Evolutionary conservation across 2,797 vertebrate genomes (phyloP).

Genomic region (Orestias chungarensis): DNA sequence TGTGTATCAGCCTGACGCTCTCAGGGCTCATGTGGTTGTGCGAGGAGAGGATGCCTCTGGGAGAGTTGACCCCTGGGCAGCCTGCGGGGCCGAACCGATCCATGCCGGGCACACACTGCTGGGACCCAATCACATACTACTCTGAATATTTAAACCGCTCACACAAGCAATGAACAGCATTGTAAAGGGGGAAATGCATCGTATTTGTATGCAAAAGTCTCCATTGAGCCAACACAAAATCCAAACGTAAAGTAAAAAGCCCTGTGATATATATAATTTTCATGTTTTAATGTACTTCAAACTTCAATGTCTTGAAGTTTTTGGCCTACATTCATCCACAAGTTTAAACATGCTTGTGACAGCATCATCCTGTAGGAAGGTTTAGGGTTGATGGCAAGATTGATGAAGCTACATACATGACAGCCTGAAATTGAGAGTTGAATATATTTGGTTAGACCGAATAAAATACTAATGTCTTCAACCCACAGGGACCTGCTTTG

Average conservation of each 20-base stretch:
- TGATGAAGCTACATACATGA: not conserved
- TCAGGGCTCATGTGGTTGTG: slow-evolving; percentile 97
- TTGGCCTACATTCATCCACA: not conserved
- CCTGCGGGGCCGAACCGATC: slow-evolving; percentile 88
- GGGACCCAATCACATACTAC: slow-evolving; percentile 77
- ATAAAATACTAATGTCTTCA: not conserved
- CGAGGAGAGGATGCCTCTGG: slow-evolving; percentile 87
- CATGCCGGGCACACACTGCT: slow-evolving; percentile 91
- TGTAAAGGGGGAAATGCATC: not conserved
- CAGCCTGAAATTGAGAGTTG: not conserved
- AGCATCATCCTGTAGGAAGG: not conserved
- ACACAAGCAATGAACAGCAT: not conserved
- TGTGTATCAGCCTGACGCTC: slow-evolving; percentile 91
- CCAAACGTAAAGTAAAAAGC: not conserved
- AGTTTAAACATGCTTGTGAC: not conserved
- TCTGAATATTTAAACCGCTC: slow-evolving; percentile 76
- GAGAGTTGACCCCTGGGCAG: slow-evolving; percentile 87
- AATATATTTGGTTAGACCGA: not conserved
- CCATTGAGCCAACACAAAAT: not conserved
- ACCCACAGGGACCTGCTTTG: not conserved
- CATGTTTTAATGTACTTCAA: not conserved
- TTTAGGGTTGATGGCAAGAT: not conserved
- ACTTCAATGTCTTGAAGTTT: not conserved
- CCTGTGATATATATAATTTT: not conserved
- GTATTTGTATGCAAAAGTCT: not conserved